These are phyloP conservation scores for Aphaenogaster floridana DNA, from an alignment of 1,140 invertebrate species.

Conservation along the genomic window DNA sequence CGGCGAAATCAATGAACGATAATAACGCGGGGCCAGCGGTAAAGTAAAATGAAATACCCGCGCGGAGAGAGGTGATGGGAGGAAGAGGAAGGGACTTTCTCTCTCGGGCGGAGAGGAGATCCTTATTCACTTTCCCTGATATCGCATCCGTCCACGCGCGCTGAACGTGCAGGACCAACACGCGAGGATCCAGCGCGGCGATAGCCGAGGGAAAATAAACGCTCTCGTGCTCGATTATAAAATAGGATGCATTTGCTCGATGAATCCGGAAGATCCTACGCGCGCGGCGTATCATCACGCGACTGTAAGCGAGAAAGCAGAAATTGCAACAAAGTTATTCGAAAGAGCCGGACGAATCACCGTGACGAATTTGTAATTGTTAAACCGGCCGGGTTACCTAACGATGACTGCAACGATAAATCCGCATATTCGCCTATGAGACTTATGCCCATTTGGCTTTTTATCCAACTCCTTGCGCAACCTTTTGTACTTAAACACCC, in stretches of 20 bases:
- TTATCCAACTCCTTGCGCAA: background rate
- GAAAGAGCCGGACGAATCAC: conserved; percentile 23
- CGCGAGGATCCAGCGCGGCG: background rate
- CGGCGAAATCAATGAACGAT: conserved; percentile 52
- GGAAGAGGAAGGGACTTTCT: conserved; percentile 80
- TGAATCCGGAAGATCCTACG: background rate
- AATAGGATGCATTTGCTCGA: background rate
- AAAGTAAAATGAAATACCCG: conserved; percentile 72
- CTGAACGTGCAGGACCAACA: background rate
- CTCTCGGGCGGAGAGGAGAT: conserved; percentile 74
- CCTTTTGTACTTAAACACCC: background rate
- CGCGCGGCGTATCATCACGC: background rate
- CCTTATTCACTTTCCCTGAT: conserved; percentile 83
- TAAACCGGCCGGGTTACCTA: conserved; percentile 28
- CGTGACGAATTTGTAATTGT: conserved; percentile 50
- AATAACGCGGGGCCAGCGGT: conserved; percentile 47
- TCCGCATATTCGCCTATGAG: background rate
- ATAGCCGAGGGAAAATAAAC: background rate
- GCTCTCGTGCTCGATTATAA: background rate
- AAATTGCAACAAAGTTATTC: conserved; percentile 28
- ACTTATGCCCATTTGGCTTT: background rate
- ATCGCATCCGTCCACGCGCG: conserved; percentile 41
- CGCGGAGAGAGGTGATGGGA: conserved; percentile 5
- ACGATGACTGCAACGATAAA: background rate
- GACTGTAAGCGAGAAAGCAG: conserved; percentile 34